These are phyloP conservation scores for Chrysocyon brachyurus DNA, from an alignment of 2,797 vertebrate species.

Conservation along the genomic window DNA sequence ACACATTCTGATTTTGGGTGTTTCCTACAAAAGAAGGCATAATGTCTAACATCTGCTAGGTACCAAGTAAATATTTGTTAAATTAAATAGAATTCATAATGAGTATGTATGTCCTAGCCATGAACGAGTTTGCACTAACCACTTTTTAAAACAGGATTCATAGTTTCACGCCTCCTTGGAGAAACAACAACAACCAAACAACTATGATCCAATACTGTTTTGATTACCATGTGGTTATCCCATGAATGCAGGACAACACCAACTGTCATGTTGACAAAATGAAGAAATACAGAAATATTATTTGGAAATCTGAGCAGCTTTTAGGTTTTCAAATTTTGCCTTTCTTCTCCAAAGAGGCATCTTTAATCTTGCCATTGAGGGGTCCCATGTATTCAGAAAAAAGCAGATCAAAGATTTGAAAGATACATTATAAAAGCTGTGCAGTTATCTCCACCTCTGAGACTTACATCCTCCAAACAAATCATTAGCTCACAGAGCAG, in stretches of 20 bases:
- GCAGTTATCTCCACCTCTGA: constrained; percentile 79
- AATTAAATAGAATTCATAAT: constrained; percentile 66
- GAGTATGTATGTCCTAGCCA: not conserved
- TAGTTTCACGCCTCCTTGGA: not conserved
- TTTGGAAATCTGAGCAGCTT: constrained; percentile 70
- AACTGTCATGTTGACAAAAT: constrained; percentile 70
- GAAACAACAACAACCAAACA: not conserved
- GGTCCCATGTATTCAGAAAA: constrained; percentile 64
- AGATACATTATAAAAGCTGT: constrained; percentile 76
- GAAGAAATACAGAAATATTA: constrained; percentile 71
- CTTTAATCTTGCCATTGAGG: constrained; percentile 78
- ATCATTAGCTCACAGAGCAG: constrained; percentile 79
- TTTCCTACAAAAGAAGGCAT: constrained; percentile 25
- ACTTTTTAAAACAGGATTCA: constrained; percentile 17
- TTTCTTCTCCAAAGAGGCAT: constrained; percentile 65
- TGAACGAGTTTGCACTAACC: constrained; percentile 13
- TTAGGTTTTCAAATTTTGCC: constrained; percentile 74
- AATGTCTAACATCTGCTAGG: not conserved
- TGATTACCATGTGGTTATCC: constrained; percentile 61
- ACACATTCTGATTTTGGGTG: constrained; percentile 1
- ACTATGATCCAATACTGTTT: not conserved
- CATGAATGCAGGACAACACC: constrained; percentile 1
- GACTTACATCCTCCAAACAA: constrained; percentile 81
- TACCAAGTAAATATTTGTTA: constrained; percentile 50
- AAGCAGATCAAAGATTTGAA: constrained; percentile 79